Conservation (phyloP, 2,113 vertebrate species). For the Ibidorhyncha struthersii region DNA sequence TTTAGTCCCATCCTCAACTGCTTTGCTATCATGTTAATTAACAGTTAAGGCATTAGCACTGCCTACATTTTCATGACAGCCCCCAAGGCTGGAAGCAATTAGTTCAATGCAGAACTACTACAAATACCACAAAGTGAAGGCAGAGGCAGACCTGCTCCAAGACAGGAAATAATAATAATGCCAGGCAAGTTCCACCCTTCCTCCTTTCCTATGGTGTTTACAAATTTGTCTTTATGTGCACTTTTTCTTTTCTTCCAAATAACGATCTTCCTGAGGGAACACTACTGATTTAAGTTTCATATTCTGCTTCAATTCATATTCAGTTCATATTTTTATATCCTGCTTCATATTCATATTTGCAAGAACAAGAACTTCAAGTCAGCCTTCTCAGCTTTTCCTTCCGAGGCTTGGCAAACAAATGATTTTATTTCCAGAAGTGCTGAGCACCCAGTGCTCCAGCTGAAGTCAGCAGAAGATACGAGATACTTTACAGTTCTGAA, state of each 20-base stretch:
- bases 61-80: conserved; percentile 11
- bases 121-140: background rate
- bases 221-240: background rate
- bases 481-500: conserved; percentile 43
- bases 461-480: conserved; percentile 52
- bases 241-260: conserved; percentile 1
- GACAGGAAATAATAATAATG: background rate
- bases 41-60: conserved; percentile 38
- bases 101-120: conserved; percentile 4
- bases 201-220: background rate
- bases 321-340: conserved; percentile 31
- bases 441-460: conserved; percentile 33
- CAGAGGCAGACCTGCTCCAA: background rate
- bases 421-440: conserved; percentile 61
- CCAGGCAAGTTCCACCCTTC: background rate
- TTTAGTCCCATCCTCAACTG: background rate
- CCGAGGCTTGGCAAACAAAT: background rate
- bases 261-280: conserved; percentile 25
- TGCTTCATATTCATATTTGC: conserved; percentile 52
- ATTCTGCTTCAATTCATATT: conserved; percentile 38
- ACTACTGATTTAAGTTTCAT: background rate
- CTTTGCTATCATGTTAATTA: conserved; percentile 30
- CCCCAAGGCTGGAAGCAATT: conserved; percentile 17
- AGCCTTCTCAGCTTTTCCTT: conserved; percentile 61
- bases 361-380: conserved; percentile 57